Evolutionary conservation across 1,140 invertebrate genomes (phyloP), one percentile per base, ranked within the genome.

Genomic region (Atta colombica): DNA sequence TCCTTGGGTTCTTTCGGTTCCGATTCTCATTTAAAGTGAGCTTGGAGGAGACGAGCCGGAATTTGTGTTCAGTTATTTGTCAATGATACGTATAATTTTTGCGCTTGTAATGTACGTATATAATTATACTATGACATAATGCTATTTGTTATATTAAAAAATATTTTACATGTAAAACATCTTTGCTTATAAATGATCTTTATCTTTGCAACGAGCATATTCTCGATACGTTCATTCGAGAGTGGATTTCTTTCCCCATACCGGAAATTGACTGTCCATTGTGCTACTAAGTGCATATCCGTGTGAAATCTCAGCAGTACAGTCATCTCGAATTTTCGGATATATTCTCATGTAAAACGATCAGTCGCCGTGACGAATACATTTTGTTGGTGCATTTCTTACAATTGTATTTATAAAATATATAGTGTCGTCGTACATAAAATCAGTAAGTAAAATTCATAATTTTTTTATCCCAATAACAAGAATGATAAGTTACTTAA

Each of bases 241-340:
- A 60, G 61, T 55, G 45, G 49, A 86, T 77, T 81, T 72, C 61
- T 69, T 74, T 45, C 35, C 51, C 49, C 16, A 25, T 51, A 18
- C 68, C 88, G 88, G 88, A 91, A 91, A 85, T 75, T 69, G 87
- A 69, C 72, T 85, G 80, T 61, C 58, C 66, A 87, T 89, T 89
- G 85, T 77, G 58, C 53, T 39, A 53, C 31, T 68, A 81, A 91
- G 89, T 91, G 90, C 88, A 87, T 55, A 86, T 58, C 68, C 90
- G 89, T 91, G 89, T 91, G 89, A 85, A 88, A 89, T 89, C 77
- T 55, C 28, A 14, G 14, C 63, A 49, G 60, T 65, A 85, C 28
- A 35, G 25, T n/a, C 51, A 21, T 21, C 35, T 66, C 31, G 18
- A 66, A 66, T 45, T 66, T 45, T 69, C 39, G 45, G n/a, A 21